Conservation (phyloP, 1,140 invertebrate genomes). For the Nasonia giraulti region DNA sequence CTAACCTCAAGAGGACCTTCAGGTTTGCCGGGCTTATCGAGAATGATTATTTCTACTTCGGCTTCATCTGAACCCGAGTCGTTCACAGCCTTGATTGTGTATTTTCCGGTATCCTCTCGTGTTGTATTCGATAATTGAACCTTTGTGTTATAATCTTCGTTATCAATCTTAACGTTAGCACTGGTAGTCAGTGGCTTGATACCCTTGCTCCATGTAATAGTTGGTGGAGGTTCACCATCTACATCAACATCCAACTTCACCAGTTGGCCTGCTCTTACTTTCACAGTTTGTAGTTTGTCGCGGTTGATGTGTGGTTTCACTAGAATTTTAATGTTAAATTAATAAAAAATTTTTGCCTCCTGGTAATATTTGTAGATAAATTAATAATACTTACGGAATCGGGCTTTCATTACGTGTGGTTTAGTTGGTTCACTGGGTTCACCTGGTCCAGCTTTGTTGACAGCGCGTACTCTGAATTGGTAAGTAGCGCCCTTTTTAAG, state of each 20-base stretch:
- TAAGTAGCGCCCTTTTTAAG: conserved; percentile 94
- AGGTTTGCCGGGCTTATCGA: conserved; percentile 95
- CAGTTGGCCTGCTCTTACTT: conserved; percentile 91
- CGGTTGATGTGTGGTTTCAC: conserved; percentile 94
- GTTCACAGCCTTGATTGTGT: conserved; percentile 94
- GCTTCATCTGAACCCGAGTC: conserved; percentile 94
- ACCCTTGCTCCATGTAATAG: conserved; percentile 90
- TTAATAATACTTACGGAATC: conserved; percentile 83
- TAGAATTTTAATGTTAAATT: conserved; percentile 67
- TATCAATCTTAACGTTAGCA: conserved; percentile 85
- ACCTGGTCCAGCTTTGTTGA: conserved; percentile 95
- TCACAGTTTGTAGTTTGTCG: conserved; percentile 91
- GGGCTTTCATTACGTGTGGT: conserved; percentile 91
- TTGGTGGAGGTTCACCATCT: conserved; percentile 96
- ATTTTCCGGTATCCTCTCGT: conserved; percentile 91
- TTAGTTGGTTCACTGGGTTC: conserved; percentile 92
- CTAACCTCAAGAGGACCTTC: conserved; percentile 94
- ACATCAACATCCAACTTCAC: conserved; percentile 96
- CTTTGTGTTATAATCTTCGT: conserved; percentile 95
- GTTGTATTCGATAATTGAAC: conserved; percentile 87
- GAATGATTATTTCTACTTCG: conserved; percentile 93
- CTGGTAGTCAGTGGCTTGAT: conserved; percentile 79
- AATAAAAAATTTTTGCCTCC: conserved; percentile 34
- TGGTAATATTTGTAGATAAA: conserved; percentile 26
- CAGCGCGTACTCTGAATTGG: conserved; percentile 93